phyloP scores from a whole-genome alignment of 2,888 invertebrate species.

The Neoaliturus tenellus region DNA sequence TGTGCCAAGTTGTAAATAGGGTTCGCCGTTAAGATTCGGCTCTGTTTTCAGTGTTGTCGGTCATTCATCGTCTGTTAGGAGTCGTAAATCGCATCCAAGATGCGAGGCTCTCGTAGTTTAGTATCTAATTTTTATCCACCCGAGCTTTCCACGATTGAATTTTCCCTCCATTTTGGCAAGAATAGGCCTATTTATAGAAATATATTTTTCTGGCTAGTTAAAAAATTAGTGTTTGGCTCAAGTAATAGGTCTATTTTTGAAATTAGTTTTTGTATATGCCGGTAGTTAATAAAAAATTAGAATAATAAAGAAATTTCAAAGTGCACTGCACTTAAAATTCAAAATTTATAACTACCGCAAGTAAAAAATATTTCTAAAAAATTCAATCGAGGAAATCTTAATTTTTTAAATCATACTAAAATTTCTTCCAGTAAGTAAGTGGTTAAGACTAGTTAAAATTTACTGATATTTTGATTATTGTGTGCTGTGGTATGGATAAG shows the following conservation, averaged over 20 bases:
- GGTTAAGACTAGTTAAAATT: conserved; percentile 51
- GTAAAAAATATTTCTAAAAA: conserved; percentile 14
- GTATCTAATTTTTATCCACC: conserved; percentile 46
- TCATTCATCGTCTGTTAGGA: conserved; percentile 55
- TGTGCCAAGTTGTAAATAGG: conserved; percentile 64
- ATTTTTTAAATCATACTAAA: conserved; percentile 48
- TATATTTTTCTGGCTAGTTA: conserved; percentile 58
- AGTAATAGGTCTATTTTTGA: conserved; percentile 47
- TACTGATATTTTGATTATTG: conserved; percentile 50
- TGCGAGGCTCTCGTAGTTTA: conserved; percentile 51
- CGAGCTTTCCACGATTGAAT: conserved; percentile 51
- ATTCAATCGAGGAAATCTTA: conserved; percentile 47
- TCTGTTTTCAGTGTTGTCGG: conserved; percentile 50
- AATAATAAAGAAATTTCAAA: background rate
- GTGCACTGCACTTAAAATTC: conserved; percentile 13
- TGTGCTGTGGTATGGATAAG: conserved; percentile 47
- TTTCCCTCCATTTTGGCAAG: conserved; percentile 20
- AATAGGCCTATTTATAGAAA: conserved; percentile 59
- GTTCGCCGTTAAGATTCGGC: conserved; percentile 59
- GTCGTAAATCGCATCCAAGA: conserved; percentile 36
- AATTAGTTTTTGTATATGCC: background rate
- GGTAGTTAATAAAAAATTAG: conserved; percentile 31
- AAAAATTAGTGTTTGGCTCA: conserved; percentile 59
- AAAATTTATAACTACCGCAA: conserved; percentile 30
- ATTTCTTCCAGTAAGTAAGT: conserved; percentile 53